Conservation (phyloP, 2,113 vertebrate species). For the Zeus faber region DNA sequence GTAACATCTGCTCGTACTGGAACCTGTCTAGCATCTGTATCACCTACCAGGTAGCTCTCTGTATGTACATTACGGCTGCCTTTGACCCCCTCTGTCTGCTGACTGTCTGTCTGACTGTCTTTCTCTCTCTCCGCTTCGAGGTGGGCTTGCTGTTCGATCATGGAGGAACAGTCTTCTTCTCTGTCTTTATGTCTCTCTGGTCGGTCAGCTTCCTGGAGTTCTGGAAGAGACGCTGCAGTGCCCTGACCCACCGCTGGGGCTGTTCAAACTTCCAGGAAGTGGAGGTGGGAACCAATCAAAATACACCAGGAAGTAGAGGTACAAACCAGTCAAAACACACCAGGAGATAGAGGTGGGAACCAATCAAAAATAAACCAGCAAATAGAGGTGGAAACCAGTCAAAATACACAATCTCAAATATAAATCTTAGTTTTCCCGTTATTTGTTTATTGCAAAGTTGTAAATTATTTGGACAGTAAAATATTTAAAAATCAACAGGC, state of each 20-base stretch:
- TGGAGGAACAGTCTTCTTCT: constrained; percentile 77
- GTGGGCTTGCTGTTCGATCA: constrained; percentile 79
- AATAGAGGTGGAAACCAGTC: too few relatives aligned
- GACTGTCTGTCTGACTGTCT: background rate
- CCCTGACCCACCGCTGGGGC: constrained; percentile 78
- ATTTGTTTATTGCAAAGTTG: too few relatives aligned
- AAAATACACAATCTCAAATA: too few relatives aligned
- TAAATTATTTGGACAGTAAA: too few relatives aligned
- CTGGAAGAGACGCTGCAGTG: constrained; percentile 76
- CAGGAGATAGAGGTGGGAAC: too few relatives aligned
- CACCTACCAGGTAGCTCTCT: constrained; percentile 74
- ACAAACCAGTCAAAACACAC: too few relatives aligned
- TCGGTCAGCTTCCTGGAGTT: constrained; percentile 79
- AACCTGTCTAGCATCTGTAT: constrained; percentile 80
- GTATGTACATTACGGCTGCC: too few relatives aligned
- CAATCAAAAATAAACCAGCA: too few relatives aligned
- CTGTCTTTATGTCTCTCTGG: constrained; percentile 83
- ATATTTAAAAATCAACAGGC: too few relatives aligned
- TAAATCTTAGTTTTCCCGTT: too few relatives aligned
- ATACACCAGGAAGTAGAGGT: too few relatives aligned
- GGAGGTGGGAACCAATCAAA: too few relatives aligned
- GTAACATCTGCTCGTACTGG: constrained; percentile 75
- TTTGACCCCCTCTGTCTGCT: constrained; percentile 4
- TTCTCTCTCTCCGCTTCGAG: constrained; percentile 17
- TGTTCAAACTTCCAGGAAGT: constrained; percentile 77